Conservation (phyloP, 2,113 vertebrate genomes). For the Thermophis baileyi region DNA sequence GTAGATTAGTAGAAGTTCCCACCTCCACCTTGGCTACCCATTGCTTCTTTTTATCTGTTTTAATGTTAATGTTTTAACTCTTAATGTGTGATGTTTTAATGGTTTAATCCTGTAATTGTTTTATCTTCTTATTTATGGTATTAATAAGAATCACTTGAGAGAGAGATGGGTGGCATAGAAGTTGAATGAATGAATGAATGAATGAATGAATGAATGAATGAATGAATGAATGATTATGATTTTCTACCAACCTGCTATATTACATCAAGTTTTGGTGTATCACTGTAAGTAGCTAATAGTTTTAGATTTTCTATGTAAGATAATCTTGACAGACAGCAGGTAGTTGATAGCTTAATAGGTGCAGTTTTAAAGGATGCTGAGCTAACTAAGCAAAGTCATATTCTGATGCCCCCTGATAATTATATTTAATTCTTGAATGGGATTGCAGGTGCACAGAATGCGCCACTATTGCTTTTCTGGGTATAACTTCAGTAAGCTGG, state of each 20-base stretch:
- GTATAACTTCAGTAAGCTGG: not conserved
- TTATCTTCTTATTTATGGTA: too few relatives aligned
- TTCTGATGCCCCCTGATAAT: not conserved
- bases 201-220: too few relatives aligned
- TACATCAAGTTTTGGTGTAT: not conserved
- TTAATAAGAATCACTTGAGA: too few relatives aligned
- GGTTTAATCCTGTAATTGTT: too few relatives aligned
- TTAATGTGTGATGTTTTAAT: too few relatives aligned
- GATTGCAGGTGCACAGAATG: not conserved
- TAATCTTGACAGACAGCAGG: not conserved
- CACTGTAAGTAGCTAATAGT: not conserved
- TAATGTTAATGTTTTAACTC: too few relatives aligned
- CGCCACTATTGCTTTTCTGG: not conserved
- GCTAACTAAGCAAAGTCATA: not conserved
- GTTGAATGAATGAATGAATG: too few relatives aligned
- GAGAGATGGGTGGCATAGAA: too few relatives aligned
- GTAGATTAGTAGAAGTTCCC: too few relatives aligned
- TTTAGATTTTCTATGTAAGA: not conserved
- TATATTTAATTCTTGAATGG: not conserved
- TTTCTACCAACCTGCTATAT: not conserved
- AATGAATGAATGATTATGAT: too few relatives aligned
- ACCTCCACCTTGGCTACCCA: too few relatives aligned
- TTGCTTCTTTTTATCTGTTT: too few relatives aligned
- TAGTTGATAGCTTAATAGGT: not conserved
- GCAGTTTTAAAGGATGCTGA: not conserved